Evolutionary conservation across 2,797 vertebrate species (phyloP).

Genomic region (Halcyon badia): DNA sequence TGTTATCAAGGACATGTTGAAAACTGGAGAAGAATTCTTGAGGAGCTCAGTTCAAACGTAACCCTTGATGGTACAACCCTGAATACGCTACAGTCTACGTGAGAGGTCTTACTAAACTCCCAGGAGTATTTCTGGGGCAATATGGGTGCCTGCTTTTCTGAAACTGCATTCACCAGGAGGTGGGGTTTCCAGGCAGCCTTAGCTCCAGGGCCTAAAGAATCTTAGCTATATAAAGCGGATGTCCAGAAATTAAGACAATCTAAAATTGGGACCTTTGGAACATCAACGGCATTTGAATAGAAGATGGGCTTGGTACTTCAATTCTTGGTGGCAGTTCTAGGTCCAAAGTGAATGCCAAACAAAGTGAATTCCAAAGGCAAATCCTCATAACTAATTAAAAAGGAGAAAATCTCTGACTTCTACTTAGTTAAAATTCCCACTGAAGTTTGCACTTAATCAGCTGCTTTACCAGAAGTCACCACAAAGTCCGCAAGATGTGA

Average conservation of each 20-base stretch:
- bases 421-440: neutral
- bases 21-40: neutral
- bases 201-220: neutral
- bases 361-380: neutral
- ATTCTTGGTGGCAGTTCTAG: neutral
- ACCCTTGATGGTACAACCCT: neutral
- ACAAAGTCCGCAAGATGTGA: rapidly evolving
- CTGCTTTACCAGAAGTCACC: neutral
- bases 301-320: neutral
- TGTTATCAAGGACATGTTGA: neutral
- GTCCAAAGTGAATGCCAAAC: neutral
- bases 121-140: neutral
- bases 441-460: neutral
- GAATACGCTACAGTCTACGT: neutral
- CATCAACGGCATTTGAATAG: neutral
- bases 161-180: neutral
- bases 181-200: neutral
- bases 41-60: neutral
- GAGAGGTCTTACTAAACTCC: neutral
- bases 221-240: neutral
- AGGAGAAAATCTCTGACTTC: neutral
- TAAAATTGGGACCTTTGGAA: neutral
- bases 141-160: neutral
- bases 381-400: neutral
- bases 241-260: neutral